These are phyloP conservation scores for Amphiura filiformis DNA, from an alignment of 35 echinoderm and acorn worm species.

Conservation along the genomic window DNA sequence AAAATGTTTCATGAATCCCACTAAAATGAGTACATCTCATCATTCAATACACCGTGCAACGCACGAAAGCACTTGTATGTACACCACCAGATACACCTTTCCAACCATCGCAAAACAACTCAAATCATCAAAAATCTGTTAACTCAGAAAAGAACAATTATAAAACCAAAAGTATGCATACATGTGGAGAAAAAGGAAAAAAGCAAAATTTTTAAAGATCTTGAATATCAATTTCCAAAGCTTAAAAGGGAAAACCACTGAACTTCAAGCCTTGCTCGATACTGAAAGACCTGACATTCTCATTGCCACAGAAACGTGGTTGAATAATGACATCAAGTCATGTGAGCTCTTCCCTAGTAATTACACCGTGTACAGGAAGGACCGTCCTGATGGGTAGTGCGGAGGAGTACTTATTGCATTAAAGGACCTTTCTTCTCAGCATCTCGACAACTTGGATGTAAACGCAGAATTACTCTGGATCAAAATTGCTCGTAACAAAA, in stretches of 20 bases:
- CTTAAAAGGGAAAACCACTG: neutral
- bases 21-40: too few relatives aligned
- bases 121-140: too few relatives aligned
- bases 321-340: neutral
- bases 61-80: neutral
- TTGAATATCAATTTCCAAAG: constrained; percentile 43
- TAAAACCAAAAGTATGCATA: too few relatives aligned
- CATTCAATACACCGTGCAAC: too few relatives aligned
- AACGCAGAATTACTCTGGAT: neutral
- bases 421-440: neutral
- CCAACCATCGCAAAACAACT: too few relatives aligned
- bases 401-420: constrained; percentile 19
- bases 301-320: constrained; percentile 33
- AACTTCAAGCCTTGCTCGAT: neutral
- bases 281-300: constrained; percentile 20
- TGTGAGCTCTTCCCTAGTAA: constrained; percentile 12
- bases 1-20: too few relatives aligned
- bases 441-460: neutral
- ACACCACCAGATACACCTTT: too few relatives aligned
- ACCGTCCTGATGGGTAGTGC: constrained; percentile 1
- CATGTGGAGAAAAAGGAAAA: too few relatives aligned
- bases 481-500: neutral
- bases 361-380: constrained; percentile 18
- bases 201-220: too few relatives aligned
- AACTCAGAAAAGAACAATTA: too few relatives aligned